Conservation (phyloP, 2,888 invertebrate genomes). For the Agrilus mali region DNA sequence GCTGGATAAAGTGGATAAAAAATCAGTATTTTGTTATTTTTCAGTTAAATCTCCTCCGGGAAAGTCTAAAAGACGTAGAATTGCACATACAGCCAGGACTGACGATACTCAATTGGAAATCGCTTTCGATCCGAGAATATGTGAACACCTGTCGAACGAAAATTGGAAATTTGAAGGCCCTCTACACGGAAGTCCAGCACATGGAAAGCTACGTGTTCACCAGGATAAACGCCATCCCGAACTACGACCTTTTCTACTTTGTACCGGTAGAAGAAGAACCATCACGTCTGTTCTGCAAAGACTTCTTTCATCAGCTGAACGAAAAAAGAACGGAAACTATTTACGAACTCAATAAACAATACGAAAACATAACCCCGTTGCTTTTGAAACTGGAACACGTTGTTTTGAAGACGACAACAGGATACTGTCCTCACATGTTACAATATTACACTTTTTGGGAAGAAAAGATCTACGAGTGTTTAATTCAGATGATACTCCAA, state of each 20-base stretch:
- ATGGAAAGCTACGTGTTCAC: constrained; percentile 49
- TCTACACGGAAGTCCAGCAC: constrained; percentile 56
- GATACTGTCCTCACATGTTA: constrained; percentile 57
- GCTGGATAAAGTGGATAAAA: too few relatives aligned
- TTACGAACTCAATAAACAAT: constrained; percentile 55
- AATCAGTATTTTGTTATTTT: too few relatives aligned
- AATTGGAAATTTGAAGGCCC: constrained; percentile 48
- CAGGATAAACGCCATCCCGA: constrained; percentile 42
- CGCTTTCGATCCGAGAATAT: constrained; percentile 68
- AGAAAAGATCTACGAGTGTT: constrained; percentile 56
- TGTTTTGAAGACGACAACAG: constrained; percentile 67
- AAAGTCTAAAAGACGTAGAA: constrained; percentile 58
- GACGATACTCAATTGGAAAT: constrained; percentile 75
- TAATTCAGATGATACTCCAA: constrained; percentile 51
- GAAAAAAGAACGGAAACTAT: constrained; percentile 54
- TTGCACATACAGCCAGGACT: constrained; percentile 68
- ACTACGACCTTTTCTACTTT: constrained; percentile 45
- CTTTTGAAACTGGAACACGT: constrained; percentile 77
- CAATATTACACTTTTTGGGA: constrained; percentile 77
- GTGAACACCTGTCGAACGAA: constrained; percentile 42
- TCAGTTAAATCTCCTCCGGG: constrained; percentile 53
- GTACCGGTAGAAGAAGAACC: constrained; percentile 17
- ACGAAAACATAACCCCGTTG: constrained; percentile 68
- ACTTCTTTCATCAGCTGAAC: constrained; percentile 62
- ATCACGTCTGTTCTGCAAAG: constrained; percentile 31